phyloP scores from a whole-genome alignment of 2,888 invertebrate species.

The Linnaemya vulpina region DNA sequence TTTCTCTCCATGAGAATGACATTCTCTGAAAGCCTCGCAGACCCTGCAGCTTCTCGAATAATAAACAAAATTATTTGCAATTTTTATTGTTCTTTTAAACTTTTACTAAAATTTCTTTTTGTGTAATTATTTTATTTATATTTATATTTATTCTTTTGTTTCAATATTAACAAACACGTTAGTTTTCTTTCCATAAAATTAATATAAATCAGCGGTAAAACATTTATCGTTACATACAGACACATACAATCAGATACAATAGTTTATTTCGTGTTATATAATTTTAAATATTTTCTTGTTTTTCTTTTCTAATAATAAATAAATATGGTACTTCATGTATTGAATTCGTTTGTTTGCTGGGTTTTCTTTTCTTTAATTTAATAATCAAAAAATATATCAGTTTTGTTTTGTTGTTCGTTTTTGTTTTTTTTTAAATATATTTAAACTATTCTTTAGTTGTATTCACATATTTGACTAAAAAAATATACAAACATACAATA shows the following conservation, averaged over 20 bases:
- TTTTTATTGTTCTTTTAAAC: slow-evolving; percentile 35
- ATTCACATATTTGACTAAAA: slow-evolving; percentile 52
- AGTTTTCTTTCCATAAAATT: slow-evolving; percentile 62
- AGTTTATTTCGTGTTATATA: slow-evolving; percentile 45
- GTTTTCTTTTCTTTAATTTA: slow-evolving; percentile 29
- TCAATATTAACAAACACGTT: slow-evolving; percentile 54
- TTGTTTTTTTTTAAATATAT: slow-evolving; percentile 38
- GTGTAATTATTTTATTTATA: slow-evolving; percentile 18
- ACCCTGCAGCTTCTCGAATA: neutral
- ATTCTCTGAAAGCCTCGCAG: neutral
- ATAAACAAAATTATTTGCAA: neutral
- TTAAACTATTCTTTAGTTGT: slow-evolving; percentile 29
- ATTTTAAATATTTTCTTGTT: slow-evolving; percentile 16
- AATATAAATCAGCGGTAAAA: slow-evolving; percentile 62
- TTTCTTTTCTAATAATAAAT: slow-evolving; percentile 36
- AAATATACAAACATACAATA: slow-evolving; percentile 56
- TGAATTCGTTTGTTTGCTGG: slow-evolving; percentile 58
- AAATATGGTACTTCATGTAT: slow-evolving; percentile 46
- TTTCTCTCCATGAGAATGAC: too few species aligned
- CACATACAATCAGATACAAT: slow-evolving; percentile 66
- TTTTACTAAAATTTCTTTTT: slow-evolving; percentile 51
- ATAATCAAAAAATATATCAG: slow-evolving; percentile 61
- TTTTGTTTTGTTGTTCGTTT: slow-evolving; percentile 37
- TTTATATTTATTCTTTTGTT: slow-evolving; percentile 20
- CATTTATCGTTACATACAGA: slow-evolving; percentile 62